These are phyloP conservation scores for Salticus scenicus DNA, from an alignment of 2,888 invertebrate genomes.

Conservation along the genomic window DNA sequence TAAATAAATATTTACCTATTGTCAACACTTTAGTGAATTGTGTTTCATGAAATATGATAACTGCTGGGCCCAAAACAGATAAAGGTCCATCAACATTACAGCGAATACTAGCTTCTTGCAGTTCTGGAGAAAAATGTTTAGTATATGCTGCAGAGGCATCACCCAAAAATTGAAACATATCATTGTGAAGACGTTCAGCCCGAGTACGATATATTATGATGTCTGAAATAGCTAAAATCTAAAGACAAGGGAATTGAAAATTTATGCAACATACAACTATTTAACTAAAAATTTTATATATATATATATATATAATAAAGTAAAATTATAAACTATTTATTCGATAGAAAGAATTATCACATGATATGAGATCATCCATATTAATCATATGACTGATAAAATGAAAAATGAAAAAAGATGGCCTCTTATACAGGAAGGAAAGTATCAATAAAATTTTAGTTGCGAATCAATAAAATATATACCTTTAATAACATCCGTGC, in stretches of 20 bases:
- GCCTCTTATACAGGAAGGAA: too few species aligned
- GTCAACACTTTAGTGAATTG: conserved; percentile 80
- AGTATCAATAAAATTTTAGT: too few species aligned
- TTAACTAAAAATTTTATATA: not conserved
- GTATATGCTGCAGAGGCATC: conserved; percentile 85
- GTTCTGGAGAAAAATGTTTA: conserved; percentile 81
- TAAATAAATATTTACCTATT: conserved; percentile 74
- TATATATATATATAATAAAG: too few species aligned
- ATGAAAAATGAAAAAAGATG: too few species aligned
- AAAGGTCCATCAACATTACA: conserved; percentile 78
- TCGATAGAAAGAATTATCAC: too few species aligned
- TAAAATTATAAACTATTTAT: too few species aligned
- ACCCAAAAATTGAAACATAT: conserved; percentile 86
- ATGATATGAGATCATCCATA: too few species aligned
- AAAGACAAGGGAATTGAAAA: conserved; percentile 56
- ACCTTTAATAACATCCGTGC: conserved; percentile 84
- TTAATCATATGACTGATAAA: too few species aligned
- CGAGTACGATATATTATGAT: conserved; percentile 86
- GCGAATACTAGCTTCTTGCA: conserved; percentile 75
- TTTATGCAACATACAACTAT: not conserved
- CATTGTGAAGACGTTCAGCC: conserved; percentile 84
- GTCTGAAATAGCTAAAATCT: conserved; percentile 87
- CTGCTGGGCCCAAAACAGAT: conserved; percentile 82
- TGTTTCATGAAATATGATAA: conserved; percentile 88
- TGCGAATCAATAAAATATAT: not conserved